Percentiles rank a stretch among this genome's conserved stretches.
phyloP scores from a whole-genome alignment of 2,888 invertebrate species.

The Diaphora mendica region DNA sequence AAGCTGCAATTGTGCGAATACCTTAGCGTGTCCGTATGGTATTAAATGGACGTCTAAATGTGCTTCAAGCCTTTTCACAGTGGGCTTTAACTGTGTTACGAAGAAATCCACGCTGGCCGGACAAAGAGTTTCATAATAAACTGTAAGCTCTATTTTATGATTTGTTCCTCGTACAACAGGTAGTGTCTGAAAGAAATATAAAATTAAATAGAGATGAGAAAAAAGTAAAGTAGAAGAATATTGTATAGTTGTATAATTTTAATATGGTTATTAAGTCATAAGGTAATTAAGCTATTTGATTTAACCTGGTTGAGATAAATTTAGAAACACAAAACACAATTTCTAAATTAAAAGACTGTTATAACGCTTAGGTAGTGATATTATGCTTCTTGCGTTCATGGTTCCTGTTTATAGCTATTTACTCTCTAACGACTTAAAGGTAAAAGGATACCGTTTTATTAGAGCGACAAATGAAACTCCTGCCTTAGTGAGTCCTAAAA shows the following conservation, averaged over 20 bases:
- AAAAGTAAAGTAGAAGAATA: background rate
- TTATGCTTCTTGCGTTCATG: too few species aligned
- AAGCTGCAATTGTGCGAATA: conserved; percentile 56
- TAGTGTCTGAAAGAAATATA: conserved; percentile 28
- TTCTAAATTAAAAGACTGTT: too few species aligned
- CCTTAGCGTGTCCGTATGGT: conserved; percentile 93
- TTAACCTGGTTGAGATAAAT: too few species aligned
- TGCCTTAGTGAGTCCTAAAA: too few species aligned
- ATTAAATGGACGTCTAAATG: conserved; percentile 89
- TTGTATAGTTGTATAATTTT: background rate
- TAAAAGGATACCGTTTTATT: too few species aligned
- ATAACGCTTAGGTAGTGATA: too few species aligned
- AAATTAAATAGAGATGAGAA: background rate
- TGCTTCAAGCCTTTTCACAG: conserved; percentile 86
- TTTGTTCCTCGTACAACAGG: conserved; percentile 19
- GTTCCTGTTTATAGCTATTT: too few species aligned
- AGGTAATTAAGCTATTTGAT: too few species aligned
- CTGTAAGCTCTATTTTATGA: conserved; percentile 54
- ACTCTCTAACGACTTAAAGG: too few species aligned
- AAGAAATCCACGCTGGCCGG: conserved; percentile 92
- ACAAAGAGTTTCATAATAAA: conserved; percentile 93
- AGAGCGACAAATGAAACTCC: too few species aligned
- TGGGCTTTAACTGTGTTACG: conserved; percentile 88
- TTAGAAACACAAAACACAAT: too few species aligned
- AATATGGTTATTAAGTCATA: background rate